Evolutionary conservation across 2,113 vertebrate species (phyloP).

Genomic region (Heloderma charlesbogerti): DNA sequence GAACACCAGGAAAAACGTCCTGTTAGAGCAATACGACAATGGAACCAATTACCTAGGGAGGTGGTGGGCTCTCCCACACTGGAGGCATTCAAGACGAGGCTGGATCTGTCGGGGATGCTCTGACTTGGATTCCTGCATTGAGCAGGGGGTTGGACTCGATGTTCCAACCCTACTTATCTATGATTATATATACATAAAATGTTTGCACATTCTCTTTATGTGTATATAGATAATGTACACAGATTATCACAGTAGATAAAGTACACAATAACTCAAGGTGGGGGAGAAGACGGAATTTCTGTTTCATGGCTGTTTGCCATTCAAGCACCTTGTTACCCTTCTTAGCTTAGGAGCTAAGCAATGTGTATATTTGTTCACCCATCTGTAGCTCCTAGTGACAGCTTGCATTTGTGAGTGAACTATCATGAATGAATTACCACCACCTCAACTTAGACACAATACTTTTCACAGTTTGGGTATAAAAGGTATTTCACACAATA

Average conservation of each 20-base stretch:
- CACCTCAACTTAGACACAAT: not conserved
- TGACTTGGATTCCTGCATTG: too few relatives aligned
- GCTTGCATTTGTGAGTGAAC: not conserved
- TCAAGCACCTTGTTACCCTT: not conserved
- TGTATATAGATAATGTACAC: not conserved
- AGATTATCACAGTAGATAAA: not conserved
- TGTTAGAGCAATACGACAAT: too few relatives aligned
- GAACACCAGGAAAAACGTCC: too few relatives aligned
- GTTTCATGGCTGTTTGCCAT: not conserved
- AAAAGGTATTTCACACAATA: not conserved
- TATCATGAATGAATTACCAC: not conserved
- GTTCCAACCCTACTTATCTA: too few relatives aligned
- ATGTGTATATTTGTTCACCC: not conserved
- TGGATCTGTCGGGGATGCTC: too few relatives aligned
- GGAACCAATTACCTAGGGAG: too few relatives aligned
- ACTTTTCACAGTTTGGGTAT: not conserved
- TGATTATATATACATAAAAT: too few relatives aligned
- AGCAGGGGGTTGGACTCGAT: too few relatives aligned
- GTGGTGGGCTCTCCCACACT: too few relatives aligned
- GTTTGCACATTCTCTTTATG: not conserved
- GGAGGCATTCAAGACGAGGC: too few relatives aligned
- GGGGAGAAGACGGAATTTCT: not conserved
- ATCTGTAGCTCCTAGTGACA: not conserved
- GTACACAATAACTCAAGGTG: not conserved
- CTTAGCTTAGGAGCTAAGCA: not conserved